These are phyloP conservation scores for Eupithecia abbreviata DNA, from an alignment of 2,888 invertebrate genomes.

Conservation along the genomic window DNA sequence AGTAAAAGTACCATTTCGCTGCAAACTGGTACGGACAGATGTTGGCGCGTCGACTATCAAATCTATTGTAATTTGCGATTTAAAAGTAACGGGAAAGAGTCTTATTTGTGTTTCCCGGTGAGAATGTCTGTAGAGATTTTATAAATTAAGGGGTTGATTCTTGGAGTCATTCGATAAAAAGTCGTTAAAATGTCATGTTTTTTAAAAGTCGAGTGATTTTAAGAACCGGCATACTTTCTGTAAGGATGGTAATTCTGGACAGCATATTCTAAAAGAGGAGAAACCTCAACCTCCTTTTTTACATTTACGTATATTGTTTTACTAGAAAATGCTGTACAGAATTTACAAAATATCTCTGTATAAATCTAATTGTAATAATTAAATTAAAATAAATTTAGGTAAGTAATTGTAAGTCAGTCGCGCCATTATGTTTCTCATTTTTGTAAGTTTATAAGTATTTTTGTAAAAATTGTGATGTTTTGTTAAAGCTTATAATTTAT, in stretches of 20 bases:
- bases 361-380: conserved; percentile 33
- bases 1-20: conserved; percentile 43
- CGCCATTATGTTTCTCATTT: conserved; percentile 76
- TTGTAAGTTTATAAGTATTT: conserved; percentile 53
- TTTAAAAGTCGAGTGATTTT: not conserved
- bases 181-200: not conserved
- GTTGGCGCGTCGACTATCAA: conserved; percentile 38
- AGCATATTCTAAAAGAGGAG: conserved; percentile 5
- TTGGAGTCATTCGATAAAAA: not conserved
- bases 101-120: not conserved
- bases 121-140: conserved; percentile 1
- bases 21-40: conserved; percentile 34
- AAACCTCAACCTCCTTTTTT: not conserved
- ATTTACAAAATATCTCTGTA: not conserved
- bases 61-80: conserved; percentile 16
- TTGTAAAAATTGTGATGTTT: conserved; percentile 55
- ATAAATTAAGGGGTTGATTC: not conserved
- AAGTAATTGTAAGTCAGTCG: conserved; percentile 74
- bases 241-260: not conserved
- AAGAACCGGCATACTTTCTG: not conserved
- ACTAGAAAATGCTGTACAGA: conserved; percentile 10
- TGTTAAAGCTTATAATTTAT: conserved; percentile 38
- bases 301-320: not conserved
- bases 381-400: conserved; percentile 28
- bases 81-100: not conserved